These are phyloP conservation scores for Tetraneura akinire DNA, from an alignment of 1,140 invertebrate genomes.

Conservation along the genomic window DNA sequence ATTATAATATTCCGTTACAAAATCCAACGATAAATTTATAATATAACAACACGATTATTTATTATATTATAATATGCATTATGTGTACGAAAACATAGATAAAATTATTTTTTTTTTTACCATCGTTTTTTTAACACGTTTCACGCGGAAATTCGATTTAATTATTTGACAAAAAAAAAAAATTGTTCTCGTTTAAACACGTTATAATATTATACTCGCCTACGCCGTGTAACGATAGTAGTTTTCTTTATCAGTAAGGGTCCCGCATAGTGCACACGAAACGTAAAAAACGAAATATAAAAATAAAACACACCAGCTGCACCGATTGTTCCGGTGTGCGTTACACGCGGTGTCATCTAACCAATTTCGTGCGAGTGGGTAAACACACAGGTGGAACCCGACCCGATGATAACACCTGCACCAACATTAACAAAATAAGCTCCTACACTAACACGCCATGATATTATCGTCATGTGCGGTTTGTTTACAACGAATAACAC, in stretches of 20 bases:
- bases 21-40: too few species aligned
- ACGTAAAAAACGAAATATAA: neutral
- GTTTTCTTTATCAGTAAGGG: conserved; percentile 46
- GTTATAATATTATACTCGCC: too few species aligned
- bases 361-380: conserved; percentile 50
- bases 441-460: conserved; percentile 14
- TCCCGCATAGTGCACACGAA: conserved; percentile 29
- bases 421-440: conserved; percentile 40
- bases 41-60: too few species aligned
- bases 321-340: conserved; percentile 47
- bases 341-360: conserved; percentile 42
- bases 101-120: too few species aligned
- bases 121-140: neutral
- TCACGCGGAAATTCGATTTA: neutral
- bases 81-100: too few species aligned
- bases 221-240: neutral
- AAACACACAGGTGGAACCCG: conserved; percentile 50
- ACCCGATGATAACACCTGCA: conserved; percentile 13
- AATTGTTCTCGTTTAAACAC: too few species aligned
- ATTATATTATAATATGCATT: too few species aligned
- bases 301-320: conserved; percentile 38
- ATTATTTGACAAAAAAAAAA: too few species aligned
- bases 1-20: too few species aligned
- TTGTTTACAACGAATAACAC: neutral
- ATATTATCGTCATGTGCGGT: neutral